These are phyloP conservation scores for Galagoides demidoff DNA, from an alignment of 2,797 vertebrate genomes.

Conservation along the genomic window DNA sequence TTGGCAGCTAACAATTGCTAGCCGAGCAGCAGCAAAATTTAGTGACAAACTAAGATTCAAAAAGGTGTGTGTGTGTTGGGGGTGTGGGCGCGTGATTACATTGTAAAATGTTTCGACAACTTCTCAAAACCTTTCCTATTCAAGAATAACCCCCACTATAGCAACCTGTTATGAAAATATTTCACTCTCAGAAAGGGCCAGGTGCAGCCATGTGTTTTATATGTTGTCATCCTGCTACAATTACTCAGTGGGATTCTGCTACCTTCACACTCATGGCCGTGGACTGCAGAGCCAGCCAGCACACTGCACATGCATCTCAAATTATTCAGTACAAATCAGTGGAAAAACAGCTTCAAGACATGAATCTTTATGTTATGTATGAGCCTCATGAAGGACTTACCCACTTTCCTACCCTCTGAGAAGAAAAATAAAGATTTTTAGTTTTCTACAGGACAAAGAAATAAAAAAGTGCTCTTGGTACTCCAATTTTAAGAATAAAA, in stretches of 20 bases:
- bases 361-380: not conserved
- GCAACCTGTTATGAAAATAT: not conserved
- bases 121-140: not conserved
- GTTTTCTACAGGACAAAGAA: conserved; percentile 22
- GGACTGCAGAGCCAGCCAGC: not conserved
- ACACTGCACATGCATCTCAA: not conserved
- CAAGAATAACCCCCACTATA: not conserved
- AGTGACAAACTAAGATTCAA: not conserved
- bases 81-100: not conserved
- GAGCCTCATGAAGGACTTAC: not conserved
- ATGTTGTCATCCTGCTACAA: no score
- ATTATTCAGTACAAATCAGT: not conserved
- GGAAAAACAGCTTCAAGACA: not conserved
- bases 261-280: not conserved
- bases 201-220: not conserved
- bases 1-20: not conserved
- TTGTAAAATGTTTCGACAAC: not conserved
- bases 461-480: conserved; percentile 10
- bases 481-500: conserved; percentile 39
- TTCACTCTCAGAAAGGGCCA: not conserved
- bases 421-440: conserved; percentile 20
- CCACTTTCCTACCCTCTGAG: not conserved
- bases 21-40: not conserved
- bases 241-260: not conserved
- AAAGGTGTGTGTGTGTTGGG: not conserved